Evolutionary conservation across 2,888 invertebrate species (phyloP).

Genomic region (Patella ulyssiponensis): DNA sequence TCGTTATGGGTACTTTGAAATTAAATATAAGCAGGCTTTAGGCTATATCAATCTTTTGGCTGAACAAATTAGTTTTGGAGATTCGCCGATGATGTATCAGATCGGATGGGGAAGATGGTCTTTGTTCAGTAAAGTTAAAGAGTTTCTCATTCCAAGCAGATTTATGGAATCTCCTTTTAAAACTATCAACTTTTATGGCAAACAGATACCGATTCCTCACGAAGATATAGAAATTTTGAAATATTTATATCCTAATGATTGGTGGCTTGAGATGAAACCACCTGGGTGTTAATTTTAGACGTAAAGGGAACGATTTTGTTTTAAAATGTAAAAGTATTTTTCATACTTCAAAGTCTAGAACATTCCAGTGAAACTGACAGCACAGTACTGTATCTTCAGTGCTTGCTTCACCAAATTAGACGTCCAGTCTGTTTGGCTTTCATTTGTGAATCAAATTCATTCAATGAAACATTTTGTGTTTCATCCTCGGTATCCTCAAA

Average conservation of each 20-base stretch:
- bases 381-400: no score
- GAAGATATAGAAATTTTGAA: slow-evolving; percentile 77
- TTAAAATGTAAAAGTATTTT: no score
- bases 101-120: slow-evolving; percentile 76
- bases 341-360: no score
- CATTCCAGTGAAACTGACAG: no score
- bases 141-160: slow-evolving; percentile 75
- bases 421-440: no score
- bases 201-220: slow-evolving; percentile 73
- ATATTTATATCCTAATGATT: slow-evolving; percentile 76
- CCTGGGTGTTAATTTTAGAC: slow-evolving; percentile 36
- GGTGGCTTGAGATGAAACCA: slow-evolving; percentile 73
- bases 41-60: slow-evolving; percentile 74
- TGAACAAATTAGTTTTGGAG: slow-evolving; percentile 25
- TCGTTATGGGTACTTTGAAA: slow-evolving; percentile 74
- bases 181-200: slow-evolving; percentile 66
- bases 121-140: slow-evolving; percentile 71
- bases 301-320: no score
- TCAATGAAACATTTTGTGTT: no score
- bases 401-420: no score
- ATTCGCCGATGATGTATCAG: slow-evolving; percentile 66
- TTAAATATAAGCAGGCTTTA: slow-evolving; percentile 67
- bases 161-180: slow-evolving; percentile 75
- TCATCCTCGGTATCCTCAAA: no score
- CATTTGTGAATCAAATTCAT: no score